Conservation (phyloP, 2,797 vertebrate genomes). For the Onychomys torridus region DNA sequence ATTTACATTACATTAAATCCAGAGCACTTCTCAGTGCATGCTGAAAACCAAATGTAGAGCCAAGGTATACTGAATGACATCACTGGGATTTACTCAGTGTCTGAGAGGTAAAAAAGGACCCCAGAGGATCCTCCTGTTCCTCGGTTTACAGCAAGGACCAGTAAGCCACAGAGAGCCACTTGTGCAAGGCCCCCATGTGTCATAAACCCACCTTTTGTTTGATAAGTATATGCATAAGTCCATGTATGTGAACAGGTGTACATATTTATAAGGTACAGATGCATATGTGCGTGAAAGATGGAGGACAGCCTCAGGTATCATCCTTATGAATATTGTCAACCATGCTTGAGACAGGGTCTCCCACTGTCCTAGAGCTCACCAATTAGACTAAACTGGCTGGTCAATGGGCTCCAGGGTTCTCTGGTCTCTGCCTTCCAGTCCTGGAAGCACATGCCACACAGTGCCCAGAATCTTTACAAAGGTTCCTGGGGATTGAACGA, state of each 20-base stretch:
- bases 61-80: slow-evolving; percentile 58
- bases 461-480: not conserved
- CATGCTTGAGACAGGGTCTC: not conserved
- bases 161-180: not conserved
- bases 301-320: not conserved
- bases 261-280: not conserved
- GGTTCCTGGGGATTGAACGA: not conserved
- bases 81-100: slow-evolving; percentile 57
- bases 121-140: not conserved
- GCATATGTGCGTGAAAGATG: not conserved
- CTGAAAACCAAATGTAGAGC: slow-evolving; percentile 45
- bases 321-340: not conserved
- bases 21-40: slow-evolving; percentile 67
- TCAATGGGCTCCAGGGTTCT: not conserved
- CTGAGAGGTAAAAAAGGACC: slow-evolving; percentile 12
- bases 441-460: not conserved
- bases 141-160: slow-evolving; percentile 29
- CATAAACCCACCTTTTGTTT: not conserved
- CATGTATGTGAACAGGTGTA: not conserved
- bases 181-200: not conserved
- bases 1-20: slow-evolving; percentile 75
- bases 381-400: not conserved
- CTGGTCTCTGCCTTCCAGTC: not conserved
- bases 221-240: not conserved
- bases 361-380: not conserved